These are phyloP conservation scores for Toxotes lorentzi DNA, from an alignment of 2,797 vertebrate genomes.

Conservation along the genomic window DNA sequence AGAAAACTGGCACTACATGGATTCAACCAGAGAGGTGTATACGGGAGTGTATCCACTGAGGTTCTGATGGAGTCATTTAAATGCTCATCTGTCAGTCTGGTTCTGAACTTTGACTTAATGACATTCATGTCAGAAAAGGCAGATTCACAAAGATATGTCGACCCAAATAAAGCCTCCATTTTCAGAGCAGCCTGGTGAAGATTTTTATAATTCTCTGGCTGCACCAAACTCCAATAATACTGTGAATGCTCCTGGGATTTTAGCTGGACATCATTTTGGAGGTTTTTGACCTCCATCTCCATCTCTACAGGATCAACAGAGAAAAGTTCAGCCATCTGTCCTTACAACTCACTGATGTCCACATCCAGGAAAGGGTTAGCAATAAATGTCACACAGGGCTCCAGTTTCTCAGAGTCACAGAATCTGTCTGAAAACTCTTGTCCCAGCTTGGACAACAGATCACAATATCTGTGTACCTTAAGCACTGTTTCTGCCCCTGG, in stretches of 20 bases:
- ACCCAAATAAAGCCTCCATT: background rate
- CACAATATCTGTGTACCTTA: background rate
- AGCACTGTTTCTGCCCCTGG: background rate
- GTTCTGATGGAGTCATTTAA: background rate
- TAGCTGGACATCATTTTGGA: background rate
- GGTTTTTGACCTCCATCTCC: background rate
- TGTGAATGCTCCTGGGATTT: background rate
- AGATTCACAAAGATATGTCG: background rate
- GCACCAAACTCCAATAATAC: background rate
- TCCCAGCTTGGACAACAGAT: background rate
- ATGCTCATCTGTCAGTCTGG: constrained; percentile 2
- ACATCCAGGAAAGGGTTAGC: background rate
- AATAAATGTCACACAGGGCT: background rate
- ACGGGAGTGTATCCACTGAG: background rate
- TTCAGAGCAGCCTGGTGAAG: background rate
- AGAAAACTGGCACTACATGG: background rate
- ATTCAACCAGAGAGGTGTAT: background rate
- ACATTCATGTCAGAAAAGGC: background rate
- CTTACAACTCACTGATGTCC: background rate
- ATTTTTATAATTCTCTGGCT: background rate
- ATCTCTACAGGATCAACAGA: constrained; percentile 3
- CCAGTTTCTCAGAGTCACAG: background rate
- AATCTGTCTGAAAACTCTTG: background rate
- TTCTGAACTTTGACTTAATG: constrained; percentile 1
- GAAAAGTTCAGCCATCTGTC: constrained; percentile 2